Evolutionary conservation across 2,113 vertebrate species (phyloP), one percentile per base, ranked within the genome.

Genomic region (Pavo muticus): DNA sequence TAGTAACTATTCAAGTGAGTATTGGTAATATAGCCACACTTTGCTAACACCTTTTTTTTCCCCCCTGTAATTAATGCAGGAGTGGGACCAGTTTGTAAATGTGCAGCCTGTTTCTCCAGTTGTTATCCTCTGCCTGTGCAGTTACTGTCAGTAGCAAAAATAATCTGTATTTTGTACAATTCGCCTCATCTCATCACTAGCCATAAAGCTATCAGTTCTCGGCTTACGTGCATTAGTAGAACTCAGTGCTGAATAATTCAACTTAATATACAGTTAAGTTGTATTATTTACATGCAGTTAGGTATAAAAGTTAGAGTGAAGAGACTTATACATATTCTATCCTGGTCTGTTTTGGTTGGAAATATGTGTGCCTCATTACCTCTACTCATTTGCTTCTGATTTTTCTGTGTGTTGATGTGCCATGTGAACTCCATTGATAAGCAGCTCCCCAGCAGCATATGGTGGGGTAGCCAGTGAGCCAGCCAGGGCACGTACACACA

Each of bases 401-500:
- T 89, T 70, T 91, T 57, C 42, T 68, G 14, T 73, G 6, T 42
- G 32, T 10, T 35, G 23, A 8, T 84, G 14, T 68, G 42, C 68
- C 52, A 29, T 29, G 24, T 44, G 52, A 65, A 67, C 27, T 20
- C 19, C 1, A 7, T 19, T 82, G 45, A 14, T 47, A 71, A 37
- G 11, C 29, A 72, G 30, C 21, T 70, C 29, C 30, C 48, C 32
- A 9, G 64, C 40, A 52, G 8, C 0, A 0, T 56, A 2, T 4
- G 16, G 24, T 59, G 17, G 17, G 12, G 21, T 4, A 2, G 14
- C 59, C 39, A 73, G 11, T 81, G 56, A n/a, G 37, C 32, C 80
- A 63, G 54, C 20, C 23, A 68, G 54, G 14, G 27, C 45, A 68
- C 1, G 1, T 1, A 0, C 52, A 29, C 6, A 11, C 19, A 65